These are phyloP conservation scores for Aricia artaxerxes DNA, from an alignment of 2,888 invertebrate genomes.

Conservation along the genomic window DNA sequence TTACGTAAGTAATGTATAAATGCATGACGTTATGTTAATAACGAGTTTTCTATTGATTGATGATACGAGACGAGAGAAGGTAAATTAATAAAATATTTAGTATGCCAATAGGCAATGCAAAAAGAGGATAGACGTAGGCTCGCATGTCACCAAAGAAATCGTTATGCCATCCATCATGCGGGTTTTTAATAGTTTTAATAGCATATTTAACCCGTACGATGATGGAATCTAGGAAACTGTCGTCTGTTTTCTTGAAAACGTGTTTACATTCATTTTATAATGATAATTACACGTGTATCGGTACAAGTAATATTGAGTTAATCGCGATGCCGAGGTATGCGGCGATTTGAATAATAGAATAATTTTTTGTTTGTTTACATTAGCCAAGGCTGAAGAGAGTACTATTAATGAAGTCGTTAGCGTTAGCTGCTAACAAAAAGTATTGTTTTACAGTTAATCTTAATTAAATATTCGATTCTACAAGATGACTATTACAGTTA, in stretches of 20 bases:
- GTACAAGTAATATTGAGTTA: constrained; percentile 18
- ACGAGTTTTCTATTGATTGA: constrained; percentile 69
- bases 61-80: constrained; percentile 57
- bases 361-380: constrained; percentile 22
- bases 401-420: constrained; percentile 5
- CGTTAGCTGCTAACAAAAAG: neutral
- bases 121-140: constrained; percentile 61
- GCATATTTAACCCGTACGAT: constrained; percentile 36
- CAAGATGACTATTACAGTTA: neutral
- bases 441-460: neutral
- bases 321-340: constrained; percentile 7
- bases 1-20: constrained; percentile 53
- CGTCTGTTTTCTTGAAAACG: constrained; percentile 25
- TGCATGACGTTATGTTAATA: constrained; percentile 56
- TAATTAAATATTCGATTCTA: constrained; percentile 3
- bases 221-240: constrained; percentile 35
- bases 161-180: constrained; percentile 51
- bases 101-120: constrained; percentile 60
- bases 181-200: constrained; percentile 39
- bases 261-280: constrained; percentile 25
- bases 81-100: constrained; percentile 69
- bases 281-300: constrained; percentile 23
- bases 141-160: constrained; percentile 58
- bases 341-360: constrained; percentile 24
- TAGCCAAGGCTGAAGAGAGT: constrained; percentile 4